Percentiles rank a stretch among this genome's conserved stretches.
Conservation (phyloP, 2,113 vertebrate species). For the Merops nubicus region DNA sequence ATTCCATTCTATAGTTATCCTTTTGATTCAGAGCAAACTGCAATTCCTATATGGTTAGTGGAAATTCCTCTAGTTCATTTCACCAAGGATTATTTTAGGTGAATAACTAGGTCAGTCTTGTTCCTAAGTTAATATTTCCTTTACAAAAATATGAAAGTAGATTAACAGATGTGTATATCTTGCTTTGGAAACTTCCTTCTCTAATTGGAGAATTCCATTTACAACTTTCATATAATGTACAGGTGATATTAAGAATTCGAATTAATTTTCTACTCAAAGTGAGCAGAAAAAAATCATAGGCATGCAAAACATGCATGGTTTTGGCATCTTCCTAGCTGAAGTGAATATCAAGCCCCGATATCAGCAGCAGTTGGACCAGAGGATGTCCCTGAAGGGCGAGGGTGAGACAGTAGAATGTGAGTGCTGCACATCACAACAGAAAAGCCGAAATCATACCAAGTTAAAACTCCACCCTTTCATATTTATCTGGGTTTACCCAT, state of each 20-base stretch:
- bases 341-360: not conserved
- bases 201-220: not conserved
- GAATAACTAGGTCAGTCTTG: not conserved
- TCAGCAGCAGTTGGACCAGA: not conserved
- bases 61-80: not conserved
- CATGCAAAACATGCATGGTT: accelerated
- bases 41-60: not conserved
- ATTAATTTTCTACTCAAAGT: not conserved
- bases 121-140: not conserved
- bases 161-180: not conserved
- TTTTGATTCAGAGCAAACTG: not conserved
- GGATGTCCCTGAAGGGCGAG: not conserved
- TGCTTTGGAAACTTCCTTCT: not conserved
- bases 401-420: accelerated
- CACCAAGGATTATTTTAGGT: not conserved
- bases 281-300: not conserved
- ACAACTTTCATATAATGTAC: not conserved
- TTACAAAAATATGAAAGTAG: not conserved
- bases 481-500: not conserved
- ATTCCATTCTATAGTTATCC: not conserved
- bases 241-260: not conserved
- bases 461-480: not conserved
- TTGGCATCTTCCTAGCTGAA: not conserved
- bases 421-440: not conserved
- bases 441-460: not conserved